phyloP scores from a whole-genome alignment of 2,797 vertebrate species.

The Cichlasoma orientale region DNA sequence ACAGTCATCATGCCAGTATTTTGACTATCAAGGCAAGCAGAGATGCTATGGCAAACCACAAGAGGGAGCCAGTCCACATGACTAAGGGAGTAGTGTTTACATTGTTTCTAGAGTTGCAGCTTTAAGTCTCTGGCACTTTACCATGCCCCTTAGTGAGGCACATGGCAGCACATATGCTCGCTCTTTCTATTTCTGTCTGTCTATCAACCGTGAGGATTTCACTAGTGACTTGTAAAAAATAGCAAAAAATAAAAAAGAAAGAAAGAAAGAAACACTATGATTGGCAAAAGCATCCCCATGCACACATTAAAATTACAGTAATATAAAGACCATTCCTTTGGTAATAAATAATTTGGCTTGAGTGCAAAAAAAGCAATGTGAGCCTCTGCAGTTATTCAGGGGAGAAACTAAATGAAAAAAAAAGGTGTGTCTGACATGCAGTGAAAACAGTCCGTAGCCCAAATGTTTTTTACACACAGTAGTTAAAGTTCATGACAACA shows the following conservation, averaged over 20 bases:
- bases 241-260: neutral
- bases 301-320: constrained; percentile 57
- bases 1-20: constrained; percentile 47
- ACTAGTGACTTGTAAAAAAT: constrained; percentile 17
- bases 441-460: constrained; percentile 61
- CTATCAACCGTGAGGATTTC: constrained; percentile 41
- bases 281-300: constrained; percentile 65
- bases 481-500: constrained; percentile 62
- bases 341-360: constrained; percentile 82
- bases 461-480: constrained; percentile 62
- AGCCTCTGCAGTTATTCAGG: constrained; percentile 27
- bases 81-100: constrained; percentile 52
- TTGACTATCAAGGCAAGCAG: constrained; percentile 60
- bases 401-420: constrained; percentile 48
- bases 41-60: constrained; percentile 56
- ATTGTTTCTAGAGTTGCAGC: constrained; percentile 34
- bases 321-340: constrained; percentile 74
- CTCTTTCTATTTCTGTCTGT: constrained; percentile 48
- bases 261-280: constrained; percentile 8
- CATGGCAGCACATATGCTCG: constrained; percentile 63
- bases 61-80: constrained; percentile 60
- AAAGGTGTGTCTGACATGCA: constrained; percentile 66
- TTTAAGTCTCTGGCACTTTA: constrained; percentile 64
- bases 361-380: constrained; percentile 78
- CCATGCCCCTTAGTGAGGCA: constrained; percentile 56